Percentiles rank a stretch among this genome's conserved stretches.
These are phyloP conservation scores for Troides oblongomaculatus DNA, from an alignment of 2,888 invertebrate genomes.

Conservation along the genomic window DNA sequence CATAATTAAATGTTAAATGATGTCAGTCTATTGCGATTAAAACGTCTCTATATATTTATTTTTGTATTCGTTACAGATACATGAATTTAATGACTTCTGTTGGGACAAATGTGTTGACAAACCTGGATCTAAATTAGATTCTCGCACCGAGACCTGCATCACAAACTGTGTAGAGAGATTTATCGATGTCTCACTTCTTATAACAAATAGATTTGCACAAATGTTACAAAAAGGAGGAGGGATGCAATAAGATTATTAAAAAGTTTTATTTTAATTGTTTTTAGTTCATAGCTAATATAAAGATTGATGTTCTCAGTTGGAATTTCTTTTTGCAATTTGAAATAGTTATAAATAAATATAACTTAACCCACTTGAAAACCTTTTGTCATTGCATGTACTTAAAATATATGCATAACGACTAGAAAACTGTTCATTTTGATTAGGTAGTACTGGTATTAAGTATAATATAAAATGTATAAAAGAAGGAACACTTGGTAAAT, in stretches of 20 bases:
- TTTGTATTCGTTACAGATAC: slow-evolving; percentile 84
- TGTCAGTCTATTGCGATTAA: no score
- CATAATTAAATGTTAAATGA: no score
- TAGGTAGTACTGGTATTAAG: no score
- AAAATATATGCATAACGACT: no score
- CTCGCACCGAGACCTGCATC: slow-evolving; percentile 93
- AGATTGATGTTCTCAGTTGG: background rate
- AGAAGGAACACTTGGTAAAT: no score
- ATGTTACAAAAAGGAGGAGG: slow-evolving; percentile 88
- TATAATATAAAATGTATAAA: no score
- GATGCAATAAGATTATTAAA: slow-evolving; percentile 56
- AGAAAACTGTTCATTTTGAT: no score
- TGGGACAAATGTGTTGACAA: slow-evolving; percentile 98
- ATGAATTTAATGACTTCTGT: slow-evolving; percentile 95
- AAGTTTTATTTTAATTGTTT: background rate
- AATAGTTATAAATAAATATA: slow-evolving; percentile 3
- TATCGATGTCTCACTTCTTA: slow-evolving; percentile 93
- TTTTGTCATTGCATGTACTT: no score
- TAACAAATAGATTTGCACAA: slow-evolving; percentile 94
- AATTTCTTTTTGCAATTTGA: slow-evolving; percentile 3
- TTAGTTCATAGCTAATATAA: slow-evolving; percentile 8
- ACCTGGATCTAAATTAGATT: slow-evolving; percentile 92
- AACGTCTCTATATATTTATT: no score
- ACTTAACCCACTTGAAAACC: background rate
- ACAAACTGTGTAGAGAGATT: slow-evolving; percentile 96